phyloP scores from a whole-genome alignment of 1,140 invertebrate genomes.

The Aradophagus sp. region DNA sequence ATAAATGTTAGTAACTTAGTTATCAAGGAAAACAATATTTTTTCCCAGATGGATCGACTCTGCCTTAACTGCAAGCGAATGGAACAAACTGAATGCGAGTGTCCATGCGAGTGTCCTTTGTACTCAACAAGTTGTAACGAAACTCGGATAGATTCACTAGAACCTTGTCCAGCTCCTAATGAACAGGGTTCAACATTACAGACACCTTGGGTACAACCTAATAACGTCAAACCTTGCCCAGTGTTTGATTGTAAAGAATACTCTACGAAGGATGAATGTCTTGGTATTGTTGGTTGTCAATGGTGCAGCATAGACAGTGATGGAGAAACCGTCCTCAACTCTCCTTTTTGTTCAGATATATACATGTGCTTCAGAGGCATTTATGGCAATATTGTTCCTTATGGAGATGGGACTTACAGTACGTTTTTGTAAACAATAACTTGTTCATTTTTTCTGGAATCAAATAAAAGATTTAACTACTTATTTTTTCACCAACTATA shows the following conservation, averaged over 20 bases:
- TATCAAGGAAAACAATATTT: too few species aligned
- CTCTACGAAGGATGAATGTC: slow-evolving; percentile 82
- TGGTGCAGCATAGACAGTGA: slow-evolving; percentile 91
- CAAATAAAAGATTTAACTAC: too few species aligned
- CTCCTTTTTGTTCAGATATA: slow-evolving; percentile 87
- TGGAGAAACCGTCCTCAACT: slow-evolving; percentile 79
- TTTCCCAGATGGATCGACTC: slow-evolving; percentile 82
- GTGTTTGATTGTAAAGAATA: slow-evolving; percentile 88
- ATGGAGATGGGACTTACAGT: slow-evolving; percentile 82
- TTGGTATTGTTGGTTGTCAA: slow-evolving; percentile 90
- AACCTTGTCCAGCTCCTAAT: slow-evolving; percentile 64
- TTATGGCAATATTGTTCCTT: slow-evolving; percentile 86
- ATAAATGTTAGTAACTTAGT: too few species aligned
- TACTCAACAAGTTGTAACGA: slow-evolving; percentile 76
- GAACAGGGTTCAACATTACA: slow-evolving; percentile 67
- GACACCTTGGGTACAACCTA: slow-evolving; percentile 66
- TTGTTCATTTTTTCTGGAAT: too few species aligned
- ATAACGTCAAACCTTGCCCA: slow-evolving; percentile 77
- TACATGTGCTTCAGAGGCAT: slow-evolving; percentile 90
- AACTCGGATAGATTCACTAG: slow-evolving; percentile 60
- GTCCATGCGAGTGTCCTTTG: slow-evolving; percentile 93
- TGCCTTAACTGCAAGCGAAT: slow-evolving; percentile 95
- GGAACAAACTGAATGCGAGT: slow-evolving; percentile 96
- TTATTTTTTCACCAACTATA: too few species aligned
- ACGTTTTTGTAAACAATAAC: too few species aligned